Evolutionary conservation across 23 tunicate genomes (phyloP), one percentile per base, ranked within the genome.

Genomic region (Halocynthia aurantium): DNA sequence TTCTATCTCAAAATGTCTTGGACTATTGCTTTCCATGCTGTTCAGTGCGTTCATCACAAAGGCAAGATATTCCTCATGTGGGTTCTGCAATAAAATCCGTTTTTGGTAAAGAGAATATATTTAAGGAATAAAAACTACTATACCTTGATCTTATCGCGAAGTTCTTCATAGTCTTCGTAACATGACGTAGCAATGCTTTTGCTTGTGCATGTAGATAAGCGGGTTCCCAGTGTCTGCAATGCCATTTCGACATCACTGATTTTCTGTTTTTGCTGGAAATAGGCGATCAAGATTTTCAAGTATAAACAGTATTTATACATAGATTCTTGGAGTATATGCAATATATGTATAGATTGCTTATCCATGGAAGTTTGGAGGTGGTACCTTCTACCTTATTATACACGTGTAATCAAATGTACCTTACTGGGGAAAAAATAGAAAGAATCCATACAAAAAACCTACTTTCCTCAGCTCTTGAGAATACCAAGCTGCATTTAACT

Each of bases 401-500:
- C 17, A 58, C 4, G 64, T 15, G 64, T 58, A 13, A 58, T 4
- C 4, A 13, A 58, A 15, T 17, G 4, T 58, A 58, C n/a, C 64
- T 0, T 58, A 2, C 64, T 58, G 18, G 2, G 2, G 2, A 31
- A 31, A 31, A 31, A 31, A 31, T 4, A 4, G 44, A 31, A 31
- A 31, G n/a, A 31, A 31, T 31, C 44, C 44, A 31, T 4, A n/a
- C 4, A 31, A 31, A 31, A 31, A n/a, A 2, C 75, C 13, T 74
- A 74, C 78, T 64, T 74, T 74, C 17, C 78, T 52, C 31, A 74
- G 78, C 31, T 74, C 78, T 54, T 74, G 78, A 1, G 78, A 74
- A 54, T 74, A 74, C 78, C 78, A 74, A 8, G 78, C 78, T 52
- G 78, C 17, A 54, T 74, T 74, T 0, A 74, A 44, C 40, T 74